Evolutionary conservation across 2,113 vertebrate genomes (phyloP), one percentile per base, ranked within the genome.

Genomic region (Columba janthina): DNA sequence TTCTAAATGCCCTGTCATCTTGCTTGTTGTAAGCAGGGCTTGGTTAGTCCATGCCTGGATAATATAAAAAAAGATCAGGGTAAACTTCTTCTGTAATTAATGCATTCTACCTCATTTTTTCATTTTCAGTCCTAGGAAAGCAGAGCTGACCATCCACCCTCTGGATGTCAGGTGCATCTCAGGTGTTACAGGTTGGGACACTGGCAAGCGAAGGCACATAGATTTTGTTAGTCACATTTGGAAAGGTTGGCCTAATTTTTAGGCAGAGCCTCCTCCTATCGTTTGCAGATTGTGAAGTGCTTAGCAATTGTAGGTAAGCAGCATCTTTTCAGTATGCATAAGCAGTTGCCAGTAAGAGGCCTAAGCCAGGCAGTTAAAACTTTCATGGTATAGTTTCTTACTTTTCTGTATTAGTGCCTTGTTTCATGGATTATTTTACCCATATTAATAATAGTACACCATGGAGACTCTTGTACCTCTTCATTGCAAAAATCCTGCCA

Each of bases 171-270:
- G 69, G 64, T 74, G 60, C 38, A n/a, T 0, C 0, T 91, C 58
- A 48, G 60, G 70, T 86, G 48, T 78, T 50, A n/a, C 76, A 51
- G 61, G 29, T 11, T 28, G 11, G 44, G 66, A 65, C 36, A 19
- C 24, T 28, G 38, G n/a, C 54, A 86, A 38, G 22, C 12, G 28
- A 67, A 83, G 36, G 73, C 75, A 78, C 62, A 36, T 29, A 50
- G 4, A 67, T 85, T 48, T 90, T 56, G 4, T 32, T 73, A 76
- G 67, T 94, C 32, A 50, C 46, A 31, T 88, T 65, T 42, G 51
- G 79, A 76, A 82, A 93, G 14, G 50, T 24, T 96, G 74, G 71
- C 79, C 89, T 89, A 50, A 81, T 76, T 94, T 93, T 73, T 77
- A 48, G 75, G 48, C 88, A 92, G 74, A 91, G 17, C 44, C 88